phyloP scores from a whole-genome alignment of 2,888 invertebrate species.

The Periphyllus acericola region DNA sequence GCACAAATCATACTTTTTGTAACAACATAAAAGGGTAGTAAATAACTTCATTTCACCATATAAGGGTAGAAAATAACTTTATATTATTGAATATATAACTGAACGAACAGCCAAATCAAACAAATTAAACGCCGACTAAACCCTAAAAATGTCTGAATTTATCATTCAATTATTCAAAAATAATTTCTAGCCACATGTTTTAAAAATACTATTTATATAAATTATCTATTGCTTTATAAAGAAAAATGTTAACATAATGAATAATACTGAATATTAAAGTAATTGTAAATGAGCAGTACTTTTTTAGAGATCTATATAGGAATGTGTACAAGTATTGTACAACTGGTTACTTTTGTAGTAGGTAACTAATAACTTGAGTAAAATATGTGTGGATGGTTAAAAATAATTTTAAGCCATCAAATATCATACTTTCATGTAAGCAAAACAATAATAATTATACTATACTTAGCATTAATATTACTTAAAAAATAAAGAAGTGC shows the following conservation, averaged over 20 bases:
- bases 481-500: not conserved
- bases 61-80: not conserved
- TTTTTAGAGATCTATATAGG: too few relatives aligned
- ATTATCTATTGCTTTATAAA: not conserved
- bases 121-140: not conserved
- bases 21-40: slow-evolving; percentile 41
- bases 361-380: too few relatives aligned
- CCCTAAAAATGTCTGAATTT: not conserved
- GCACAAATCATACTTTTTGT: slow-evolving; percentile 13
- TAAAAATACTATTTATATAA: not conserved
- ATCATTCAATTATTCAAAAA: not conserved
- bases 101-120: not conserved
- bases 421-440: too few relatives aligned
- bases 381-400: too few relatives aligned
- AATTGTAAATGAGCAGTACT: too few relatives aligned
- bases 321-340: too few relatives aligned
- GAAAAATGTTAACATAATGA: too few relatives aligned
- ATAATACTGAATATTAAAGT: too few relatives aligned
- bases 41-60: not conserved
- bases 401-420: too few relatives aligned
- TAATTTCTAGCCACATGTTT: not conserved
- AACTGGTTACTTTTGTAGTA: too few relatives aligned
- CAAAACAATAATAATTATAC: not conserved
- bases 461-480: not conserved
- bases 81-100: too few relatives aligned